A percentile compares a stretch with the other conserved stretches of the same genome.
phyloP scores from a whole-genome alignment of 2,113 vertebrate species.

The Nicator chloris region DNA sequence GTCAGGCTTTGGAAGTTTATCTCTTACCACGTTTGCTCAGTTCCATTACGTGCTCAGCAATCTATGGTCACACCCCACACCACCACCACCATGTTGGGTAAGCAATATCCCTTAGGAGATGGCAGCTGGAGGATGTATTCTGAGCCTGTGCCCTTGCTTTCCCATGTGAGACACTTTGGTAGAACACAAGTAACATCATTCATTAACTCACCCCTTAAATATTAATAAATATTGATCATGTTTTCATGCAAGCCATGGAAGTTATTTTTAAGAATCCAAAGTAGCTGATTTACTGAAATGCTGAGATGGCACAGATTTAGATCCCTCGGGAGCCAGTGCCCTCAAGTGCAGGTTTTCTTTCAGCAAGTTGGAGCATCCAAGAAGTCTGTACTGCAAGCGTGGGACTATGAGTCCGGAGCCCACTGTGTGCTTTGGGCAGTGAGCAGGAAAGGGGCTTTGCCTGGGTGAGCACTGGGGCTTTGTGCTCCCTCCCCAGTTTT shows the following conservation, averaged over 20 bases:
- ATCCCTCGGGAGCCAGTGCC: background rate
- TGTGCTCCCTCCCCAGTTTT: background rate
- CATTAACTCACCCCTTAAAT: background rate
- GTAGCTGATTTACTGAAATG: background rate
- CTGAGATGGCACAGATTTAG: background rate
- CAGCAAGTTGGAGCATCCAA: background rate
- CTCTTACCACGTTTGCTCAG: background rate
- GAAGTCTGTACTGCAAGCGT: background rate
- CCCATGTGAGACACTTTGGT: fast-evolving
- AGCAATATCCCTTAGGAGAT: fast-evolving
- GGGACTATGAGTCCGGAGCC: background rate
- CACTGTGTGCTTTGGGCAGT: background rate
- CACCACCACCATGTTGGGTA: fast-evolving
- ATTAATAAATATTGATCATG: background rate
- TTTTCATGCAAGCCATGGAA: background rate
- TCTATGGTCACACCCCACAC: fast-evolving
- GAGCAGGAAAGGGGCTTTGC: background rate
- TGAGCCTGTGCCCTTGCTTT: background rate
- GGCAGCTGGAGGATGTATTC: background rate
- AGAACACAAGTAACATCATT: background rate
- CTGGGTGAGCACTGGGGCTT: background rate
- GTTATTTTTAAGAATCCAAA: background rate
- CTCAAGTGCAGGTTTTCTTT: background rate
- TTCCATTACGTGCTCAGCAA: fast-evolving
- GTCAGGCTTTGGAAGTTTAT: background rate